phyloP scores from a whole-genome alignment of 2,797 vertebrate species.

The Peromyscus attwateri region DNA sequence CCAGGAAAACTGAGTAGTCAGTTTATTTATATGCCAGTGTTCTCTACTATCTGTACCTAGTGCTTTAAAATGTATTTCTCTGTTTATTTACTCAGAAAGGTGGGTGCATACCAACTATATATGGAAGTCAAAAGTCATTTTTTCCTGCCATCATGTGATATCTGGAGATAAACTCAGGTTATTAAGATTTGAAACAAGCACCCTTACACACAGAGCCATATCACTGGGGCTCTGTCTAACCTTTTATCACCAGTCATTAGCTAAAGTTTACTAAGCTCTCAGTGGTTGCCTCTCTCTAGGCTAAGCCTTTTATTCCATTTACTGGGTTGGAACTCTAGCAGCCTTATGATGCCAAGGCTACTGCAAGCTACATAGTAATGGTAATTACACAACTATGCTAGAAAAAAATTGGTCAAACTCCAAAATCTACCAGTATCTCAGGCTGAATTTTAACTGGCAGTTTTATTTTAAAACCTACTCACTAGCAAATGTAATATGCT shows the following conservation, averaged over 20 bases:
- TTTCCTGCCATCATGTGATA: no score
- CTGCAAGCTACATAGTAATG: slow-evolving; percentile 11
- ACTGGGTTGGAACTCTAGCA: background rate
- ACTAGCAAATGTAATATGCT: background rate
- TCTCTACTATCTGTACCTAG: background rate
- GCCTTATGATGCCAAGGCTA: background rate
- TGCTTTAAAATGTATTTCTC: background rate
- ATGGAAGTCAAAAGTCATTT: background rate
- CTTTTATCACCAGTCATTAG: background rate
- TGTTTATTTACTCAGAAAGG: background rate
- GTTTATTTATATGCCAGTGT: background rate
- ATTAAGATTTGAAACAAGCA: background rate
- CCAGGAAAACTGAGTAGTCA: background rate
- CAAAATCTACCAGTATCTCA: background rate
- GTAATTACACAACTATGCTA: background rate
- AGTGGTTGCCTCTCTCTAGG: background rate
- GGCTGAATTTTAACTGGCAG: background rate
- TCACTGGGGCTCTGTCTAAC: background rate
- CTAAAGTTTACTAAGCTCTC: background rate
- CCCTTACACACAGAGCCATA: no score
- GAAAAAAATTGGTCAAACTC: background rate
- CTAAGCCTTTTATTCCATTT: background rate
- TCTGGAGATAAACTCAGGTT: background rate
- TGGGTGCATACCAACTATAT: background rate
- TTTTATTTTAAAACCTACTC: background rate